Base-by-base conservation (phyloP, 1,140 invertebrate genomes). In the Brachionus plicatilis region DNA sequence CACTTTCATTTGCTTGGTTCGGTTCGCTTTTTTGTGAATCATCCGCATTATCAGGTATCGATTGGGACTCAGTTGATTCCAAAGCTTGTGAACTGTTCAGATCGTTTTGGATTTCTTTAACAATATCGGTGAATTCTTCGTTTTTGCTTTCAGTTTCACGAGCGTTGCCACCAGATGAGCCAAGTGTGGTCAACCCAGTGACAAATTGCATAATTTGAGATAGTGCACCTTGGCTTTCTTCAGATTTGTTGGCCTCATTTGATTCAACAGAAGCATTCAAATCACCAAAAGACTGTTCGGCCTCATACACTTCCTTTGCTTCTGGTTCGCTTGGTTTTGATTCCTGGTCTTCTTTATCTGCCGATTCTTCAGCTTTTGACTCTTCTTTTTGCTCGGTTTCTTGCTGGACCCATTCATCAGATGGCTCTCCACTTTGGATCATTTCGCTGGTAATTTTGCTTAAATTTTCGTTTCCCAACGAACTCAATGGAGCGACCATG, bases 181-280 rank as follows among this genome's bases (percentile, higher is more conserved):
- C 66, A 20, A 72, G 17, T n/a, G 33, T 72, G 1, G 68, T 72
- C n/a, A 72, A 17, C 2, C 68, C 68, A 72, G 68, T 72, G 37
- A 72, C 68, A 41, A 72, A 72, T 43, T 72, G 68, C 68, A 72
- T 72, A 43, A 72, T 72, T 72, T 72, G 68, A 41, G 33, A 20
- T 11, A 72, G 33, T 17, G 68, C 37, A 41, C 33, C 5, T 72
- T 72, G 68, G 14, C 33, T 20, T 20, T 41, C 37, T 72, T 72
- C 68, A 17, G 68, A 17, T 1, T 72, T 72, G 0, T 20, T 60
- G 20, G n/a, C 2, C 53, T 60, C n/a, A 60, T 60, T 9, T 24
- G 47, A 7, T 17, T 53, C 47, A 53, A 53, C n/a, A n/a, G 14
- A 53, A 53, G 47, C 14, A 53, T 53, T 53, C 7, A 60, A 20